Conservation (phyloP, 23 tunicate genomes). For the Diplosoma virens region DNA sequence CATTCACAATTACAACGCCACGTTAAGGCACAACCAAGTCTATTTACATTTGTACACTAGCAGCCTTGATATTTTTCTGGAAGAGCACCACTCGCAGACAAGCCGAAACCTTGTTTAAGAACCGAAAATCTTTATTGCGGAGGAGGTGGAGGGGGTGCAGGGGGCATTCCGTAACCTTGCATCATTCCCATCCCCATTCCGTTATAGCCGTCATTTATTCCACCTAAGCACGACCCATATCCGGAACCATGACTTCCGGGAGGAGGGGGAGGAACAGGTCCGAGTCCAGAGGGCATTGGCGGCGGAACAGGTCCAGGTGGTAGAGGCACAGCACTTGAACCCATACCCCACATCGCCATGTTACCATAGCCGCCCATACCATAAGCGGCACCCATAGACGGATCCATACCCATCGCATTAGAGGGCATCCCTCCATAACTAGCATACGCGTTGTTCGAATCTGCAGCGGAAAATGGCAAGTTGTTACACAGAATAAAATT, state of each 20-base stretch:
- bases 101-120: too few relatives aligned
- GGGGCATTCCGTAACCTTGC: conserved; percentile 69
- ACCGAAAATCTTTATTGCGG: conserved; percentile 58
- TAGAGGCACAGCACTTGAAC: conserved; percentile 14
- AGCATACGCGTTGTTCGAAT: conserved; percentile 3
- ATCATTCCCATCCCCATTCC: conserved; percentile 57
- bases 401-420: conserved; percentile 33
- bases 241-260: conserved; percentile 58
- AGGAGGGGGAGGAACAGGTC: conserved; percentile 92
- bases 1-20: too few relatives aligned
- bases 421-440: background rate
- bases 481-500: background rate
- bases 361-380: conserved; percentile 35
- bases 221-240: conserved; percentile 1
- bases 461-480: background rate
- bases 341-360: conserved; percentile 52
- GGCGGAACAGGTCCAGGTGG: conserved; percentile 64
- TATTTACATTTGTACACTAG: too few relatives aligned
- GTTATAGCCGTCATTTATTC: conserved; percentile 34
- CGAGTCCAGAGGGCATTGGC: conserved; percentile 88
- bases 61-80: too few relatives aligned
- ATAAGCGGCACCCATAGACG: conserved; percentile 22
- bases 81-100: too few relatives aligned
- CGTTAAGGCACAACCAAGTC: too few relatives aligned
- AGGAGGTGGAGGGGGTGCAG: conserved; percentile 94